These are phyloP conservation scores for Axea sp. DNA, from an alignment of 2,888 invertebrate genomes.

Conservation along the genomic window DNA sequence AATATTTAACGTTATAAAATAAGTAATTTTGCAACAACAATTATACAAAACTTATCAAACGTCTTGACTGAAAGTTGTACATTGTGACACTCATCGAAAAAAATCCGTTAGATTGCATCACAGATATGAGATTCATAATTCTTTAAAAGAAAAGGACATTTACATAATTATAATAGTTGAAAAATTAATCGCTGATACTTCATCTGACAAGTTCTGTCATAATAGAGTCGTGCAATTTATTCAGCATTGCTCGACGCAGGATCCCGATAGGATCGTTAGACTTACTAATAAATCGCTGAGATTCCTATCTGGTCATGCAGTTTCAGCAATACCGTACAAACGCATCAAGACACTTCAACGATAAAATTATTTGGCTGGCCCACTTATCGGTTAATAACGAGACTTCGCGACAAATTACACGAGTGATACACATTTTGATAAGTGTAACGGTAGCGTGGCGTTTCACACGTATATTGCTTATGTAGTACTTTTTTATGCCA, in stretches of 20 bases:
- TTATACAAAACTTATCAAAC: no score
- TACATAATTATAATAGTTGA: constrained; percentile 11
- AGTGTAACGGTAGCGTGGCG: constrained; percentile 20
- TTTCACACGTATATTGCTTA: constrained; percentile 38
- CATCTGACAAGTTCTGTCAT: constrained; percentile 23
- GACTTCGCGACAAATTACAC: constrained; percentile 6
- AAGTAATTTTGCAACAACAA: no score
- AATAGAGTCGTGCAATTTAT: constrained; percentile 10
- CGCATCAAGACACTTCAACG: background rate
- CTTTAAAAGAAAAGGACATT: no score
- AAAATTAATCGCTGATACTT: constrained; percentile 16
- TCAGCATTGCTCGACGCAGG: constrained; percentile 4
- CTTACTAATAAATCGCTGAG: constrained; percentile 30
- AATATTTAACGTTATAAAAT: no score
- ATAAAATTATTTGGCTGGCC: constrained; percentile 13
- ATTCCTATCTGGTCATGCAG: constrained; percentile 31
- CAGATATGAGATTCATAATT: no score
- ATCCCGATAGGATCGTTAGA: constrained; percentile 25
- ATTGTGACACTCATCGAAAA: no score
- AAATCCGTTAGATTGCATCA: no score
- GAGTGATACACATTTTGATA: constrained; percentile 33
- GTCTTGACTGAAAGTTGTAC: no score
- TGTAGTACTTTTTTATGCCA: constrained; percentile 30
- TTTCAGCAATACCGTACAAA: constrained; percentile 14
- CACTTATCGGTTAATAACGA: constrained; percentile 18